Base-by-base conservation (phyloP, 2,113 vertebrate species). In the Sterna hirundo region DNA sequence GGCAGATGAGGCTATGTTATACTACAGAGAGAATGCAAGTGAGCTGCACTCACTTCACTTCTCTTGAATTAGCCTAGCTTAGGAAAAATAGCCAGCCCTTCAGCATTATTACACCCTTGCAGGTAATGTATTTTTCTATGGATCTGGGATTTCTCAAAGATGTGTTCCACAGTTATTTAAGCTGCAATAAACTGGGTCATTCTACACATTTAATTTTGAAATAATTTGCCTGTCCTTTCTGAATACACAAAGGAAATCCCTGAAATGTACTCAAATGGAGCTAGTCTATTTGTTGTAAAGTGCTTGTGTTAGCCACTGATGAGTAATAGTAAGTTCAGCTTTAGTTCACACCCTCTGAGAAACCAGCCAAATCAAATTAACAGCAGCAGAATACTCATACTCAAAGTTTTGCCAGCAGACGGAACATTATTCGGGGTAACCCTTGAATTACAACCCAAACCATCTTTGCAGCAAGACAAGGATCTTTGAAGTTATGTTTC, bases 161-260 rank as follows among this genome's bases (percentile, higher is more conserved):
- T 93, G 89, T 23, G 6, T 62, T 94, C 81, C 54, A 85, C 42
- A 65, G 83, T 97, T 95, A 96, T 69, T 87, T 95, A 94, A 95
- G 54, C 89, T 93, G 86, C 84, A 95, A 89, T 96, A 93, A 97
- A 89, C 66, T 77, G 71, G 89, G 93, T 91, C 97, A 95, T 89
- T 95, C 78, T 62, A 83, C 82, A 55, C 71, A 60, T 95, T 97
- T 93, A 91, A 97, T 94, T 97, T 93, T 77, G 54, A 96, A 94
- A 90, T 95, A 95, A 95, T 95, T 97, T 93, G 81, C 84, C 78
- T 97, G 94, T 97, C 96, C 95, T 90, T 88, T 91, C 81, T 85
- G 93, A 91, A 91, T 84, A 94, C 94, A 89, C 88, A 87, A 94
- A 93, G 94, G 95, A 91, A 82, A 93, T 84, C 58, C 70, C 47